Evolutionary conservation across 2,888 invertebrate genomes (phyloP).

Genomic region (Macrosiphum euphorbiae): DNA sequence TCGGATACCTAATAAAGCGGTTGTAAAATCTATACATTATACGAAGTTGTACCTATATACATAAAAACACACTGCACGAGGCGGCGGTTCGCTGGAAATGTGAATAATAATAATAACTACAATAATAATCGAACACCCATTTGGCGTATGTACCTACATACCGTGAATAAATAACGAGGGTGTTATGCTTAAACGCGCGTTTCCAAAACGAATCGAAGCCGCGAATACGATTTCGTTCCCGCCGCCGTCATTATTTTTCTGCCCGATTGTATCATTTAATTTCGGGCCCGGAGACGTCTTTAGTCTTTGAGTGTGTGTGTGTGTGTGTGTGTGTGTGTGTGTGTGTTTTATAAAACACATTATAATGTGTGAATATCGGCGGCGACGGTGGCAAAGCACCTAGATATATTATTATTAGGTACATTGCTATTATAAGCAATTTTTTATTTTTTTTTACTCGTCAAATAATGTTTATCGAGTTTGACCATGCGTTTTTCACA

Average conservation of each 20-base stretch:
- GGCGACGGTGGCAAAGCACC: neutral
- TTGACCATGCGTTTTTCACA: slow-evolving; percentile 34
- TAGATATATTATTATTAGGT: neutral
- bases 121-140: slow-evolving; percentile 38
- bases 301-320: neutral
- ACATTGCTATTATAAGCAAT: neutral
- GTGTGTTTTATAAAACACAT: slow-evolving; percentile 24
- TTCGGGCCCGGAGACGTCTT: slow-evolving; percentile 12
- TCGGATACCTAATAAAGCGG: neutral
- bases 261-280: slow-evolving; percentile 60
- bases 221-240: slow-evolving; percentile 41
- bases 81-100: neutral
- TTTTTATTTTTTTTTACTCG: neutral
- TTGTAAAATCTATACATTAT: neutral
- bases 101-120: slow-evolving; percentile 28
- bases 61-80: neutral
- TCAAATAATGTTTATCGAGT: slow-evolving; percentile 28
- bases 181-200: slow-evolving; percentile 63
- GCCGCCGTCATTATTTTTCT: slow-evolving; percentile 58
- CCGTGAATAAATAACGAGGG: slow-evolving; percentile 64
- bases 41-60: neutral
- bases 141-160: slow-evolving; percentile 11
- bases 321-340: neutral
- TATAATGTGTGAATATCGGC: slow-evolving; percentile 34
- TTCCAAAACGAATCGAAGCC: slow-evolving; percentile 63